Base-by-base conservation (phyloP, 2,113 vertebrate species). In the Oncorhynchus masou region DNA sequence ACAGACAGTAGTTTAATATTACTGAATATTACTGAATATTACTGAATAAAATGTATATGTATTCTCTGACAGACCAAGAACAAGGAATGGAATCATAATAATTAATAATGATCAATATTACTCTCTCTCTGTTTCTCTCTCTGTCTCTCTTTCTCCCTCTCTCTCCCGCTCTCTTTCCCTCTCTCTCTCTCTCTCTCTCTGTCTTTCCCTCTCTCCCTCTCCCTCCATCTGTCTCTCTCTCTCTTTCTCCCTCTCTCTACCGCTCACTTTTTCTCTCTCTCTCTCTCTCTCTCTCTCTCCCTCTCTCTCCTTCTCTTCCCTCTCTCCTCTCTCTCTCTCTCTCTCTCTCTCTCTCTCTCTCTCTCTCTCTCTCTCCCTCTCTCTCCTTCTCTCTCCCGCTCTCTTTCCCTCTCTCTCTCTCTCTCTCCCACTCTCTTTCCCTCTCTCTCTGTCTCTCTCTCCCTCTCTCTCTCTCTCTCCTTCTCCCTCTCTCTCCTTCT, bases 111-210 rank as follows among this genome's bases (percentile, higher is more conserved):
- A 39, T 39, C 6, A 51, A 51, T 13, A 13, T 51, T 15, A 51
- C 49, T 62, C 54, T 70, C 54, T n/a, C n/a, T n/a, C n/a, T n/a
- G n/a, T n/a, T n/a, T n/a, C n/a, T n/a, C n/a, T 3, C 27, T 27
- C 27, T 3, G 1, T 0, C 94, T 94, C 2, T 16, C 9, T n/a
- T n/a, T 16, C 27, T 71, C 54, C 68, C 71, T 67, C 79, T 73
- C 83, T 88, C 84, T 89, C 62, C n/a, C n/a, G n/a, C n/a, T n/a
- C n/a, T n/a, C n/a, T n/a, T n/a, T n/a, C n/a, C n/a, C n/a, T n/a
- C n/a, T n/a, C n/a, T 60, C 71, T 74, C 75, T 77, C 71, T 39
- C 9, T 59, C 93, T 93, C 94, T 94, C 92, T 94, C 94, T 94
- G 91, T 93, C 94, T 94, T 0, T 11, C 62, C 0, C 24, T 11